A percentile compares a stretch with the other conserved stretches of the same genome.
phyloP scores from a whole-genome alignment of 2,888 invertebrate species.

The Esperia sulphurella region DNA sequence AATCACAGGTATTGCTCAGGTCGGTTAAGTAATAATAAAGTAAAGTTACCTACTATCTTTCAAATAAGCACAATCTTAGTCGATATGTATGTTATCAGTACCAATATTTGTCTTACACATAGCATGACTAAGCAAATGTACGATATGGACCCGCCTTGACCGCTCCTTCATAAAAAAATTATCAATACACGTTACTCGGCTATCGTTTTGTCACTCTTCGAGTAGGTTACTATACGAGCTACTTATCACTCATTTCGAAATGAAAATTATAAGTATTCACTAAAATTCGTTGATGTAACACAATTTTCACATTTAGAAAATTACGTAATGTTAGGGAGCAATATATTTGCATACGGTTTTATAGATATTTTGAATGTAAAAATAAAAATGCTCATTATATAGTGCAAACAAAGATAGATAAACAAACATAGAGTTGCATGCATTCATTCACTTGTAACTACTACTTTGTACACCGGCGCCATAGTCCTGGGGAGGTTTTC shows the following conservation, averaged over 20 bases:
- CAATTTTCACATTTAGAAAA: slow-evolving; percentile 18
- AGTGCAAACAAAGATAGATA: neutral
- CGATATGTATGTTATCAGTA: neutral
- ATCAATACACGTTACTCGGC: neutral
- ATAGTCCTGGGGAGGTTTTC: slow-evolving; percentile 25
- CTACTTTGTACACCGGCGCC: slow-evolving; percentile 5
- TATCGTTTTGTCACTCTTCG: neutral
- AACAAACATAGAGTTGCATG: neutral
- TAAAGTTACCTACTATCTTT: neutral
- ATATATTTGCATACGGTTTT: slow-evolving; percentile 5
- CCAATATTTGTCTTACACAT: slow-evolving; percentile 13
- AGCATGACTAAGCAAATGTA: slow-evolving; percentile 5
- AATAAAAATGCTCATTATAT: neutral
- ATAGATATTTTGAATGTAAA: slow-evolving; percentile 1
- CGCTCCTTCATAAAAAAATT: slow-evolving; percentile 21
- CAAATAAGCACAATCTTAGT: neutral
- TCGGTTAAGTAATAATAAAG: too few relatives aligned
- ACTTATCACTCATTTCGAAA: slow-evolving; percentile 11
- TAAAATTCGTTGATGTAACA: slow-evolving; percentile 17
- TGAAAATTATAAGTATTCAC: slow-evolving; percentile 13
- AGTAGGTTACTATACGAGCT: neutral
- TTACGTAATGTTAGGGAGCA: slow-evolving; percentile 10
- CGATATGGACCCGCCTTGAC: slow-evolving; percentile 25
- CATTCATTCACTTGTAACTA: slow-evolving; percentile 5
- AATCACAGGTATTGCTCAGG: too few relatives aligned